These are phyloP conservation scores for Metopolophium dirhodum DNA, from an alignment of 1,140 invertebrate species.

Conservation along the genomic window DNA sequence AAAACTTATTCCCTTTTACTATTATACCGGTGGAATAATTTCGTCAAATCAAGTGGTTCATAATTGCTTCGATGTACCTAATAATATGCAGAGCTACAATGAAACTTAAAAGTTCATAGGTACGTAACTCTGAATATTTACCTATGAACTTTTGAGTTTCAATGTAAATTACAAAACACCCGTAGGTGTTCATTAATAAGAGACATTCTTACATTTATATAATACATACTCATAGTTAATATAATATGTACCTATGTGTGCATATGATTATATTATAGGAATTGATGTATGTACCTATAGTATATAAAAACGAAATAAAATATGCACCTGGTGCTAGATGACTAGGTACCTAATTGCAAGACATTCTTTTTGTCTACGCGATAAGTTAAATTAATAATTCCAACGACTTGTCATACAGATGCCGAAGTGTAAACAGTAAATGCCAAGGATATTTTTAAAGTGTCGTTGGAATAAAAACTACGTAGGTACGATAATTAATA, in stretches of 20 bases:
- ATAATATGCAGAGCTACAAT: background rate
- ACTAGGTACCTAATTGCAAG: background rate
- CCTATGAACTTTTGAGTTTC: background rate
- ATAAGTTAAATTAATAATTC: slow-evolving; percentile 14
- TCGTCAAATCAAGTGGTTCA: background rate
- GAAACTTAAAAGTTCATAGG: no score
- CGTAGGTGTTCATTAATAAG: background rate
- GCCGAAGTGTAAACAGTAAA: background rate
- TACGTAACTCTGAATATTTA: background rate
- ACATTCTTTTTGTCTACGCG: background rate
- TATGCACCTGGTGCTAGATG: background rate
- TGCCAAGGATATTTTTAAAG: slow-evolving; percentile 27
- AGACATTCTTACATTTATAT: background rate
- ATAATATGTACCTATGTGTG: background rate
- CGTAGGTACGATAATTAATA: slow-evolving; percentile 38
- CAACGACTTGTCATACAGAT: background rate
- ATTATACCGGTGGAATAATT: background rate
- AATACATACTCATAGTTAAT: background rate
- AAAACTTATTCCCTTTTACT: background rate
- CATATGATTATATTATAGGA: background rate
- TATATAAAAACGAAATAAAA: background rate
- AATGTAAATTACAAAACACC: background rate
- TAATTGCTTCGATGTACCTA: background rate
- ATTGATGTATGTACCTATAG: background rate
- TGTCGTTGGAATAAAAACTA: background rate